Evolutionary conservation across 2,888 invertebrate genomes (phyloP), one percentile per base, ranked within the genome.

Genomic region (Protophormia terraenovae): DNA sequence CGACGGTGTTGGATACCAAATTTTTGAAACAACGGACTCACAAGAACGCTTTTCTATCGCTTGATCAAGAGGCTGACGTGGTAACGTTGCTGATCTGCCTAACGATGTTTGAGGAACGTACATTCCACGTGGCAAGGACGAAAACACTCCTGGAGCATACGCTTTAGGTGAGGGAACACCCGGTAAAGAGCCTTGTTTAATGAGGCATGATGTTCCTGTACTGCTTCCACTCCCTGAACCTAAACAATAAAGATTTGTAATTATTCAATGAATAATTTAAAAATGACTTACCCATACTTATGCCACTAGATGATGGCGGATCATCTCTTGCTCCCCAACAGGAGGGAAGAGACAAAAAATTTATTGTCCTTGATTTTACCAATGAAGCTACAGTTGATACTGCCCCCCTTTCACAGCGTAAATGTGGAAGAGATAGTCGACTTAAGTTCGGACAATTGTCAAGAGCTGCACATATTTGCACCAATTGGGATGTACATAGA

Each of bases 351-450:
- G 93, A 94, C 80, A 94, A 90, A 14, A 93, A 93, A 50, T 93
- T 91, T 58, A 94, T 90, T 14, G 94, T 93, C 64, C 93, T 90
- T 71, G 92, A 92, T 79, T 93, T 92, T 29, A 94, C 91, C 24
- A 94, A 89, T 55, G 93, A 92, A 2, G 94, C 93, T 41, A 94
- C 91, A 12, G 94, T 93, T 72, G 93, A 92, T 14, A 94, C 92
- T 5, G 94, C 94, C 79, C 94, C 93, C 71, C 93, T 92, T 83
- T 94, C 94, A 87, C 94, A 94, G 77, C 94, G 93, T 78, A 94
- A 91, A 90, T 94, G 94, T 10, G 94, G 94, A 86, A 94, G 91
- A 85, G 94, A 94, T 77, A 94, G 89, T 47, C 94, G 92, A 79
- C 93, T 93, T 53, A 94, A 92, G 88, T 93, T 93, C 62, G 93